A percentile compares a stretch with the other conserved stretches of the same genome.
phyloP scores from a whole-genome alignment of 2,888 invertebrate genomes.

The Xanthorhoe spadicearia region DNA sequence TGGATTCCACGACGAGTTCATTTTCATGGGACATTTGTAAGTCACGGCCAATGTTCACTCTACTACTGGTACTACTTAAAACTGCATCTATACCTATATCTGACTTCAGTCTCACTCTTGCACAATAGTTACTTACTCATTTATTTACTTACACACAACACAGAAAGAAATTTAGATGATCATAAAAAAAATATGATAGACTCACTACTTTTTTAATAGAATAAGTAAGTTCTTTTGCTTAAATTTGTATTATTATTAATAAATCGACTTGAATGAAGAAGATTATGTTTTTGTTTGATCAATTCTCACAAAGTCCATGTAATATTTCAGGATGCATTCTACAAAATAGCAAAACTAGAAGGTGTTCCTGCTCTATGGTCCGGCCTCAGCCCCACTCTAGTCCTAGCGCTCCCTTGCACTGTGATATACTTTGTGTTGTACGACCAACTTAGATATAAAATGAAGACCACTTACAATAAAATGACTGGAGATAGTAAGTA shows the following conservation, averaged over 20 bases:
- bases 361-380: constrained; percentile 97
- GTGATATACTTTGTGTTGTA: constrained; percentile 98
- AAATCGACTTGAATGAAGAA: background rate
- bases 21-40: constrained; percentile 91
- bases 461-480: constrained; percentile 85
- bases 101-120: too few relatives aligned
- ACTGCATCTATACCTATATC: too few relatives aligned
- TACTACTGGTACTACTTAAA: background rate
- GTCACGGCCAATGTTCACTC: constrained; percentile 39
- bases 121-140: too few relatives aligned
- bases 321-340: constrained; percentile 93
- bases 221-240: too few relatives aligned
- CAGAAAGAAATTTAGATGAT: too few relatives aligned
- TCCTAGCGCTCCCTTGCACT: constrained; percentile 98
- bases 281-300: background rate
- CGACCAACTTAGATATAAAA: constrained; percentile 91
- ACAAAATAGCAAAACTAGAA: constrained; percentile 95
- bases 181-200: too few relatives aligned
- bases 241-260: background rate
- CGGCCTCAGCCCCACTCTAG: constrained; percentile 97
- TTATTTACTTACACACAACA: too few relatives aligned
- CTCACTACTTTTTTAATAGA: too few relatives aligned
- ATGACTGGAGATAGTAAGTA: constrained; percentile 67
- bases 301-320: background rate
- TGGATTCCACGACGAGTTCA: constrained; percentile 89